Conservation (phyloP, 1,140 invertebrate species). For the Calosoma granatense region DNA sequence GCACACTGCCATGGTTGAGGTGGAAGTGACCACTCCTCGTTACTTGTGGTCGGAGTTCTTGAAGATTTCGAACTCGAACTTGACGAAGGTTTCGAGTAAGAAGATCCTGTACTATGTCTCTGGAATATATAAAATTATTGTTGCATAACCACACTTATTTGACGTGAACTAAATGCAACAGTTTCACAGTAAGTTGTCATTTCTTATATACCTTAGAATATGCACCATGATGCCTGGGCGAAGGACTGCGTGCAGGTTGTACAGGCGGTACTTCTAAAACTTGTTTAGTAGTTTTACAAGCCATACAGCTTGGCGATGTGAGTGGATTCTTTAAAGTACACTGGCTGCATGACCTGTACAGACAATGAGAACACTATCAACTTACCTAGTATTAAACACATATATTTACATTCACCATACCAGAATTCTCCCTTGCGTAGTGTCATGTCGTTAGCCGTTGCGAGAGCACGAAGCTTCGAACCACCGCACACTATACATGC, state of each 20-base stretch:
- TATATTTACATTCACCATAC: too few species aligned
- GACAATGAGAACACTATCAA: constrained; percentile 16
- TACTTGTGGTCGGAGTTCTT: background rate
- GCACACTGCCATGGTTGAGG: constrained; percentile 61
- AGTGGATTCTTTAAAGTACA: constrained; percentile 80
- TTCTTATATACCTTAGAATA: constrained; percentile 25
- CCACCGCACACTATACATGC: constrained; percentile 77
- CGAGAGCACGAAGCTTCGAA: constrained; percentile 59
- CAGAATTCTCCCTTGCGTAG: constrained; percentile 66
- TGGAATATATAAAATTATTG: constrained; percentile 21
- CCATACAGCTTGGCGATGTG: constrained; percentile 58
- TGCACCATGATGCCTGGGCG: constrained; percentile 33
- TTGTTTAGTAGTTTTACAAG: constrained; percentile 51
- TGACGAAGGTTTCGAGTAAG: constrained; percentile 19
- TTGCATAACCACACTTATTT: background rate
- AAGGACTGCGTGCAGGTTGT: constrained; percentile 32
- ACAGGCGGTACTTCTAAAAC: constrained; percentile 19
- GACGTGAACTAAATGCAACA: background rate
- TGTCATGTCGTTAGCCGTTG: constrained; percentile 53
- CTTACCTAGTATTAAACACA: background rate
- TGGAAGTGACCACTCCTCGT: constrained; percentile 1
- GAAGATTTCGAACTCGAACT: background rate
- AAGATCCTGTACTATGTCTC: constrained; percentile 32
- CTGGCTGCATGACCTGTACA: constrained; percentile 53
- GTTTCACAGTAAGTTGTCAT: too few species aligned